Conservation (phyloP, 2,113 vertebrate genomes). For the Ornithorhynchus anatinus region DNA sequence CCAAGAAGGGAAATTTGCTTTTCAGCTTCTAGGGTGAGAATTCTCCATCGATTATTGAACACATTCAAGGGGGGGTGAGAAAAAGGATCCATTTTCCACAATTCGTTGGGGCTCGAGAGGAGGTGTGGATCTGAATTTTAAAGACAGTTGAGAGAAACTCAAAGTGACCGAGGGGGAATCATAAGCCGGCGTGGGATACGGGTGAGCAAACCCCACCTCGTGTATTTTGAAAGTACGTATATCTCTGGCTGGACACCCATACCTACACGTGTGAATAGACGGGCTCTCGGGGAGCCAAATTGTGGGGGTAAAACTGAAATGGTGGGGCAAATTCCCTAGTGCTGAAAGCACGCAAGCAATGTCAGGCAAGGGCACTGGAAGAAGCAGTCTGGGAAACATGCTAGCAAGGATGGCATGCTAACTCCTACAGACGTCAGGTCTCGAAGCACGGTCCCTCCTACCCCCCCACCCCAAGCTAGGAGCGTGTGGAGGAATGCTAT, state of each 20-base stretch:
- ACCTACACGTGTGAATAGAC: too few species aligned
- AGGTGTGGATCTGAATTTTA: not conserved
- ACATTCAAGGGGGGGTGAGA: slow-evolving; percentile 16
- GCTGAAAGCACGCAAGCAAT: slow-evolving; percentile 61
- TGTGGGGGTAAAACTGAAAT: not conserved
- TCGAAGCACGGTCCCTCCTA: too few species aligned
- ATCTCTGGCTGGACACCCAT: not conserved
- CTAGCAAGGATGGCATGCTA: slow-evolving; percentile 32
- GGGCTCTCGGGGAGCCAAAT: too few species aligned
- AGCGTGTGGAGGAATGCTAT: slow-evolving; percentile 40
- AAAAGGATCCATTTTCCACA: slow-evolving; percentile 7
- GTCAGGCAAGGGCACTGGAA: slow-evolving; percentile 51
- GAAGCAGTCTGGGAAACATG: slow-evolving; percentile 78
- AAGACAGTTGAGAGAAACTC: not conserved
- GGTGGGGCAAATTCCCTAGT: slow-evolving; percentile 4
- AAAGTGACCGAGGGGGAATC: not conserved
- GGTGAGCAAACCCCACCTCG: too few species aligned
- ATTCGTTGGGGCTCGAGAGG: not conserved
- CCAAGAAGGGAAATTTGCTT: slow-evolving; percentile 10
- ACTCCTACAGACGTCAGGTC: too few species aligned
- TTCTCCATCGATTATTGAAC: slow-evolving; percentile 24
- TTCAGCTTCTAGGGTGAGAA: slow-evolving; percentile 30
- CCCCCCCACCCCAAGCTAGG: slow-evolving; percentile 50
- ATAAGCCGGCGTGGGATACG: too few species aligned
- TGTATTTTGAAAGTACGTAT: too few species aligned